Evolutionary conservation across 2,888 invertebrate genomes (phyloP), one percentile per base, ranked within the genome.

Genomic region (Flexamia atlantica): DNA sequence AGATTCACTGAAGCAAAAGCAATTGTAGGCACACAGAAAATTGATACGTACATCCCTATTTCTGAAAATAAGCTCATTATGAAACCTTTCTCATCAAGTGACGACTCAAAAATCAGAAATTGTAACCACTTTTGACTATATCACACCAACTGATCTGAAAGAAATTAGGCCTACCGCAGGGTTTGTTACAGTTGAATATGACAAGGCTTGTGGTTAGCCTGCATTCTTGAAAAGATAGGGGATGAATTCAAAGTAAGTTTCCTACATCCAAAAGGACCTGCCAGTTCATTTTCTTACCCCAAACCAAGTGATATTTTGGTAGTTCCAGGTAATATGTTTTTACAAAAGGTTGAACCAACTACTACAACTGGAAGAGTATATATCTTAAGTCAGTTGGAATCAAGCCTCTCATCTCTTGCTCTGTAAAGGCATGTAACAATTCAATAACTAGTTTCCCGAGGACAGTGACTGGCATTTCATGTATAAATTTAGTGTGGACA

Each of bases 251-350:
- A 20, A 68, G 20, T 68, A 1, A 70, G 20, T 20, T 70, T n/a
- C n/a, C n/a, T n/a, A n/a, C n/a, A n/a, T n/a, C n/a, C n/a, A n/a
- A n/a, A n/a, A n/a, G n/a, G n/a, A 28, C 68, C 14, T n/a, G 68
- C 68, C 10, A 10, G 10, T 4, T n/a, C 17, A 9, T 40, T 40
- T 40, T 68, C 23, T 30, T 68, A 68, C 68, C 68, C 68, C 17
- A 25, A 68, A 9, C 68, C 68, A 23, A 68, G 23, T 14, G 68
- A 68, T 23, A 68, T 68, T n/a, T 68, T 68, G 20, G 68, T 68
- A 70, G 40, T 30, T n/a, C n/a, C n/a, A n/a, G n/a, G n/a, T n/a
- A n/a, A n/a, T n/a, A n/a, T n/a, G n/a, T n/a, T n/a, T n/a, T n/a
- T n/a, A n/a, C n/a, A n/a, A n/a, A n/a, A n/a, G n/a, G n/a, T n/a